Conservation (phyloP, 2,113 vertebrate species). For the Kryptolebias marmoratus region DNA sequence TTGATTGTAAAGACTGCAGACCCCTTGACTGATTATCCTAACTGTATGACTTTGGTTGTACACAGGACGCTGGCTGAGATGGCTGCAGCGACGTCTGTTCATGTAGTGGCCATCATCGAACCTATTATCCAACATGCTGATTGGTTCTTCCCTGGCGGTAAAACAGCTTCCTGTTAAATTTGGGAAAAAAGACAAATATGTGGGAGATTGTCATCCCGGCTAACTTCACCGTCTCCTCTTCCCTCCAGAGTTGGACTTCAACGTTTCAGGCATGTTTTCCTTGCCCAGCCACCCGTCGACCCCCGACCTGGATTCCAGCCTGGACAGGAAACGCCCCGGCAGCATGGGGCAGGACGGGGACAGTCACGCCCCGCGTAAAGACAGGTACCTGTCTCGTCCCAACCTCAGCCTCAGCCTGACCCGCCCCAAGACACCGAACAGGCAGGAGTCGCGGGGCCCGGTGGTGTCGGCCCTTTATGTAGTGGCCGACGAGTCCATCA, state of each 20-base stretch:
- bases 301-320: conserved; percentile 80
- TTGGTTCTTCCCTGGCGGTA: conserved; percentile 98
- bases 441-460: conserved; percentile 76
- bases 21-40: neutral
- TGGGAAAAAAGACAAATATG: neutral
- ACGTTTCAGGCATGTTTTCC: conserved; percentile 93
- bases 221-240: neutral
- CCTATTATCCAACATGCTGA: conserved; percentile 95
- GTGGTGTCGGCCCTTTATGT: conserved; percentile 78
- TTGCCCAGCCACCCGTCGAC: conserved; percentile 81
- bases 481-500: conserved; percentile 80
- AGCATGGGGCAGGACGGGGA: conserved; percentile 91
- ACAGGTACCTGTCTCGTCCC: conserved; percentile 87
- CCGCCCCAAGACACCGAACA: conserved; percentile 70
- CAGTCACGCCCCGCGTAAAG: conserved; percentile 89
- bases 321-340: conserved; percentile 90
- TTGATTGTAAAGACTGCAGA: neutral
- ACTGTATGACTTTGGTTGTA: neutral
- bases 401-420: conserved; percentile 77
- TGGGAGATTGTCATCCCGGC: no score
- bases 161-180: neutral
- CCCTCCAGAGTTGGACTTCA: conserved; percentile 92
- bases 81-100: conserved; percentile 95
- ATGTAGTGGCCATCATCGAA: conserved; percentile 94
- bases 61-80: conserved; percentile 93